phyloP scores from a whole-genome alignment of 2,797 vertebrate genomes.

The Falco rusticolus region DNA sequence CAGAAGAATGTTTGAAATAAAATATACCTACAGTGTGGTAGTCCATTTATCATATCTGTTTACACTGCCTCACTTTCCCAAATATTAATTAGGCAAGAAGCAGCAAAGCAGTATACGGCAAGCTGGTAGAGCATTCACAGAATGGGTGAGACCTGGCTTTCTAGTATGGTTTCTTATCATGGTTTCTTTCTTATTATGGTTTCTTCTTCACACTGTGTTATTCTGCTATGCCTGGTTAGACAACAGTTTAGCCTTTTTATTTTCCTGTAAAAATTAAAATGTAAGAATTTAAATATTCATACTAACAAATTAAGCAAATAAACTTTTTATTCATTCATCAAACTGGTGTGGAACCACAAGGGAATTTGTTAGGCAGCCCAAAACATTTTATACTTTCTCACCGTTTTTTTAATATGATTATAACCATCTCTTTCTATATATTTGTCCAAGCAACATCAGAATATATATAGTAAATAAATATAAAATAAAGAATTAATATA shows the following conservation, averaged over 20 bases:
- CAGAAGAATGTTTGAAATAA: not conserved
- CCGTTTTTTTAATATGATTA: not conserved
- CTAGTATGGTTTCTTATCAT: not conserved
- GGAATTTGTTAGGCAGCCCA: not conserved
- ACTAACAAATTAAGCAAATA: not conserved
- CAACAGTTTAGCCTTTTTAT: not conserved
- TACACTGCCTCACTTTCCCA: not conserved
- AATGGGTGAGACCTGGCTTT: not conserved
- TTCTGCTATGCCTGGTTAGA: not conserved
- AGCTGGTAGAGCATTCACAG: not conserved
- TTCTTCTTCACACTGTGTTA: not conserved
- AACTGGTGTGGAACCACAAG: not conserved
- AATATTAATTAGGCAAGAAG: not conserved
- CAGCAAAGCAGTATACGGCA: not conserved
- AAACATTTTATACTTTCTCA: not conserved
- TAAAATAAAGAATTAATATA: not conserved
- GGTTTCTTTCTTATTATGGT: not conserved
- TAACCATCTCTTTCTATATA: not conserved
- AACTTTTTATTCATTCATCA: slow-evolving; percentile 2
- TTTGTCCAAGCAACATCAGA: not conserved
- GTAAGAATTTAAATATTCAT: not conserved
- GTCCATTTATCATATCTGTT: not conserved
- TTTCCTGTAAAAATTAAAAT: not conserved
- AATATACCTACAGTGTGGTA: not conserved
- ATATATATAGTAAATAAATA: not conserved